Percentiles rank a stretch among this genome's conserved stretches.
Conservation (phyloP, 1,140 invertebrate species). For the Nasonia longicornis region DNA sequence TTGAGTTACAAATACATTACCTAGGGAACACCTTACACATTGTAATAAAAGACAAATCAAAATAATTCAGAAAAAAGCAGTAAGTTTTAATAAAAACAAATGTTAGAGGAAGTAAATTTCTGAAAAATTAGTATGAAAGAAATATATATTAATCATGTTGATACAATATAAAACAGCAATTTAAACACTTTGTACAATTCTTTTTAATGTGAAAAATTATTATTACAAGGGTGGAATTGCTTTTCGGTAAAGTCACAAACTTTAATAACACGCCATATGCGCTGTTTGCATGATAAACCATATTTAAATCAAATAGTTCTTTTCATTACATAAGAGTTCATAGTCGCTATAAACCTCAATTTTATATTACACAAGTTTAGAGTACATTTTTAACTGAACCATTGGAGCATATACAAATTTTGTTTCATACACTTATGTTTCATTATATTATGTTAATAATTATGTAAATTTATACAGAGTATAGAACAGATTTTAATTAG, state of each 20-base stretch:
- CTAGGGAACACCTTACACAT: no score
- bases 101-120: not conserved
- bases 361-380: slow-evolving; percentile 53
- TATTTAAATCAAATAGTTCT: slow-evolving; percentile 47
- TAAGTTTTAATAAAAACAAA: not conserved
- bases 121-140: slow-evolving; percentile 20
- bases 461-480: slow-evolving; percentile 57
- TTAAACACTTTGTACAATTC: slow-evolving; percentile 53
- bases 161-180: slow-evolving; percentile 51
- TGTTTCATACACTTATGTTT: slow-evolving; percentile 49
- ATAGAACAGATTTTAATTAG: slow-evolving; percentile 51
- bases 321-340: slow-evolving; percentile 47
- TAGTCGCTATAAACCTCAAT: slow-evolving; percentile 50
- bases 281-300: slow-evolving; percentile 15
- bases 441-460: slow-evolving; percentile 49
- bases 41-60: not conserved
- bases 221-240: slow-evolving; percentile 46
- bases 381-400: slow-evolving; percentile 49
- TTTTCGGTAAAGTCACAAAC: slow-evolving; percentile 35
- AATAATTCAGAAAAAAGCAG: not conserved
- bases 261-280: slow-evolving; percentile 33
- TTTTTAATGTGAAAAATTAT: slow-evolving; percentile 48
- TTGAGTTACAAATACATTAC: no score
- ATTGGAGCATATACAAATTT: slow-evolving; percentile 50
- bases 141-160: slow-evolving; percentile 24